Percentiles rank a stretch among this genome's conserved stretches.
Evolutionary conservation across 2,888 invertebrate species (phyloP).

Genomic region (Carabus problematicus): DNA sequence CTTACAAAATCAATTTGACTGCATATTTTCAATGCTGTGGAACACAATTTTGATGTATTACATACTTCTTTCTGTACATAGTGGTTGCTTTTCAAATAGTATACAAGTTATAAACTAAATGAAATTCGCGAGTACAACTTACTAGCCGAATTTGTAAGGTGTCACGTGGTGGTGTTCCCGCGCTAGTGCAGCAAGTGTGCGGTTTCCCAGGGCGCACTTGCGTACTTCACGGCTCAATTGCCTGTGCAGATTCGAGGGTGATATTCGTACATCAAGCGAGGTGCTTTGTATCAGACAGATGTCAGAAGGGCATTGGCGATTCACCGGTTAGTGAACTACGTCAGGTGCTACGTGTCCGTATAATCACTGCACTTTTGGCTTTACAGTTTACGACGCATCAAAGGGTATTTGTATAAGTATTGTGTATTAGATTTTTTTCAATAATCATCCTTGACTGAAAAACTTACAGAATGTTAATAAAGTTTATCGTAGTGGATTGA

Average conservation of each 20-base stretch:
- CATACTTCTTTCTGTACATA: too few species aligned
- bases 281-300: constrained; percentile 50
- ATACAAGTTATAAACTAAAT: too few species aligned
- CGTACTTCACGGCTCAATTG: constrained; percentile 50
- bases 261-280: constrained; percentile 46
- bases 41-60: too few species aligned
- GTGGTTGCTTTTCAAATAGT: too few species aligned
- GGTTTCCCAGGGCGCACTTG: constrained; percentile 56
- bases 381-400: neutral
- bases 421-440: neutral
- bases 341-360: constrained; percentile 26
- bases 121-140: too few species aligned
- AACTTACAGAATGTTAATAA: too few species aligned
- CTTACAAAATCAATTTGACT: too few species aligned
- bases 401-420: constrained; percentile 7
- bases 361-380: constrained; percentile 21
- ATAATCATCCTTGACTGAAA: too few species aligned
- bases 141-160: constrained; percentile 43
- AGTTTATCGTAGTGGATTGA: too few species aligned
- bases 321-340: constrained; percentile 16
- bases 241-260: constrained; percentile 53
- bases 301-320: constrained; percentile 48
- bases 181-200: constrained; percentile 54
- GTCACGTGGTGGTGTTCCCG: constrained; percentile 58
- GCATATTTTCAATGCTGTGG: too few species aligned